A percentile compares a stretch with the other conserved stretches of the same genome.
Evolutionary conservation across 2,888 invertebrate species (phyloP).

Genomic region (Caenorhabditis imperialis): DNA sequence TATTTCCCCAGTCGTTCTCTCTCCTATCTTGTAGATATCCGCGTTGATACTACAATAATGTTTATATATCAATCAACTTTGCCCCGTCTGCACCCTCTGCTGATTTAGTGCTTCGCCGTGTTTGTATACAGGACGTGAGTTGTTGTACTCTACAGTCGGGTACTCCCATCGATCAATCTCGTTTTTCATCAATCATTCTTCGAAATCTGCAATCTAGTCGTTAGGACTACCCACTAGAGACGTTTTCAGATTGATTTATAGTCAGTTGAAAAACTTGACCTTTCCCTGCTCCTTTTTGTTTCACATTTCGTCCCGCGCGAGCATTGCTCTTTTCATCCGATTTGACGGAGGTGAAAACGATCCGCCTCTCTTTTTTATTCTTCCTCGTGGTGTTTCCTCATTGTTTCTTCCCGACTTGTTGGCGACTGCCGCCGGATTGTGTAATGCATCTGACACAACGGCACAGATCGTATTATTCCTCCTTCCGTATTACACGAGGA

Average conservation of each 20-base stretch:
- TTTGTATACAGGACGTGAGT: slow-evolving; percentile 9
- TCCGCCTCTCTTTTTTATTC: slow-evolving; percentile 8
- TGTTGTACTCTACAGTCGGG: slow-evolving; percentile 12
- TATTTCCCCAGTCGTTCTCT: slow-evolving; percentile 14
- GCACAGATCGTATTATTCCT: slow-evolving; percentile 45
- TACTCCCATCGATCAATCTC: too few species aligned
- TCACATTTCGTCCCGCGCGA: neutral
- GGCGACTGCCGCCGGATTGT: slow-evolving; percentile 31
- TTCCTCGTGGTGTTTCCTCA: slow-evolving; percentile 14
- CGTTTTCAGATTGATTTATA: too few species aligned
- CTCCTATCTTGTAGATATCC: slow-evolving; percentile 45
- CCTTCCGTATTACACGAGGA: slow-evolving; percentile 46
- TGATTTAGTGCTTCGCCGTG: slow-evolving; percentile 17
- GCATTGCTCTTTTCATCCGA: slow-evolving; percentile 12
- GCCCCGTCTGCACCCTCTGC: slow-evolving; percentile 27
- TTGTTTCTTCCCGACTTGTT: slow-evolving; percentile 41
- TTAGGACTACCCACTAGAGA: too few species aligned
- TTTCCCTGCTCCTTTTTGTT: neutral
- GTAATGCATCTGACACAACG: slow-evolving; percentile 48
- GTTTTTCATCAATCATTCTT: too few species aligned
- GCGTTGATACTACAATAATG: slow-evolving; percentile 31
- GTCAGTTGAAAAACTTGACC: too few species aligned
- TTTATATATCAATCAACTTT: slow-evolving; percentile 50
- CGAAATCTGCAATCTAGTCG: too few species aligned
- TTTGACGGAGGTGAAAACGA: slow-evolving; percentile 7